Conservation (phyloP, 2,888 invertebrate species). For the Nymphalis polychloros region DNA sequence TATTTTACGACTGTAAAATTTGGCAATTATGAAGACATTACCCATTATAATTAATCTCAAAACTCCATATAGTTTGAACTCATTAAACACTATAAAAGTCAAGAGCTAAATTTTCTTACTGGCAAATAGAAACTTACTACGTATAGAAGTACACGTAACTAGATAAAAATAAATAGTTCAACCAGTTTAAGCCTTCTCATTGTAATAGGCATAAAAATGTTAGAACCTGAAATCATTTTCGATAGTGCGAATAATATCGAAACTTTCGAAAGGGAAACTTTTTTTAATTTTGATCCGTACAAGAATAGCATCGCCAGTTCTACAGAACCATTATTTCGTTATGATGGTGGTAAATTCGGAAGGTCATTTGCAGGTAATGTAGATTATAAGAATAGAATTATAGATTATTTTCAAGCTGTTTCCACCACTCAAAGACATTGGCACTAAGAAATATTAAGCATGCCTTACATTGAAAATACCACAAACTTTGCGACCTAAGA, state of each 20-base stretch:
- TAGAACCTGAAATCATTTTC: slow-evolving; percentile 58
- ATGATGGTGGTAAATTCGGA: slow-evolving; percentile 55
- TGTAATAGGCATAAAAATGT: slow-evolving; percentile 46
- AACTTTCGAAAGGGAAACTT: slow-evolving; percentile 64
- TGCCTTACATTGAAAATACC: background rate
- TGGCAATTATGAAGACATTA: background rate
- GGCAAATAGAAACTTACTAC: slow-evolving; percentile 23
- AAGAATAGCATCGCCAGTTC: slow-evolving; percentile 47
- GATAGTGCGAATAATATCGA: slow-evolving; percentile 63
- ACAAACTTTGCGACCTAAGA: no score
- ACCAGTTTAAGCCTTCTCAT: background rate
- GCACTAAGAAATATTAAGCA: no score
- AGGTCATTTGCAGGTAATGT: slow-evolving; percentile 37
- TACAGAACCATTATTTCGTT: slow-evolving; percentile 59
- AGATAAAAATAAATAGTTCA: background rate
- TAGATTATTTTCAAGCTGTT: no score
- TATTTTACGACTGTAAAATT: background rate
- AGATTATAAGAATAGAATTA: no score
- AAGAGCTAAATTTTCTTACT: background rate
- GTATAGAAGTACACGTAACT: background rate
- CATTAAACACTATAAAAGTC: slow-evolving; percentile 62
- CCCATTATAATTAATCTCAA: background rate
- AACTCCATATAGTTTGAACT: slow-evolving; percentile 56
- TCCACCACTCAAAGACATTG: background rate
- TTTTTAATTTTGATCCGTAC: slow-evolving; percentile 58